These are phyloP conservation scores for Leptatherina wallacei DNA, from an alignment of 2,797 vertebrate species.

Conservation along the genomic window DNA sequence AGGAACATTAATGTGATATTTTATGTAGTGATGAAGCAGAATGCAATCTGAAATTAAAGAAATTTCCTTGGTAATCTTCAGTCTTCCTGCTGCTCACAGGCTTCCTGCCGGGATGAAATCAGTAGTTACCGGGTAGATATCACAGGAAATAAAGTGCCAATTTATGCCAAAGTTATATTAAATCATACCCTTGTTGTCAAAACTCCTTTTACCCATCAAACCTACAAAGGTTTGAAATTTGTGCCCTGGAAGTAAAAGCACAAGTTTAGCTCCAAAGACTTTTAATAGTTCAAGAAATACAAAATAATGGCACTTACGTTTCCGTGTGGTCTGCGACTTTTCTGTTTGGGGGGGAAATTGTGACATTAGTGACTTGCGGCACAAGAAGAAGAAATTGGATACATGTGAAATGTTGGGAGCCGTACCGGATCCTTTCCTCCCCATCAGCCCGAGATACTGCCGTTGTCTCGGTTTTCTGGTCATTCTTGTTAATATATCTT, in stretches of 20 bases:
- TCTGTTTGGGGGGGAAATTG: constrained; percentile 43
- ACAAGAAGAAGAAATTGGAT: no score
- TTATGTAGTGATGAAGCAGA: neutral
- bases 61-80: neutral
- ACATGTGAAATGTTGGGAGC: neutral
- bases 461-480: constrained; percentile 84
- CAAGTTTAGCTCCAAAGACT: neutral
- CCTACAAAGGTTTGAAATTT: constrained; percentile 76
- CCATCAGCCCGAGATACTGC: constrained; percentile 84
- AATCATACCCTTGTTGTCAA: constrained; percentile 41
- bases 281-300: neutral
- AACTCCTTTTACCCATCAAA: constrained; percentile 75
- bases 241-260: constrained; percentile 52
- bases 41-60: neutral
- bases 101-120: constrained; percentile 38
- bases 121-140: constrained; percentile 33
- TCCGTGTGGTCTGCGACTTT: constrained; percentile 61
- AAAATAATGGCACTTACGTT: constrained; percentile 54
- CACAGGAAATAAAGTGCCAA: accelerated
- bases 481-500: constrained; percentile 85
- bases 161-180: accelerated
- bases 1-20: neutral
- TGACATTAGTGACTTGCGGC: neutral
- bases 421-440: constrained; percentile 86
- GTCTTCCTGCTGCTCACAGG: constrained; percentile 18